Evolutionary conservation across 2,113 vertebrate genomes (phyloP).

Genomic region (Anseranas semipalmata): DNA sequence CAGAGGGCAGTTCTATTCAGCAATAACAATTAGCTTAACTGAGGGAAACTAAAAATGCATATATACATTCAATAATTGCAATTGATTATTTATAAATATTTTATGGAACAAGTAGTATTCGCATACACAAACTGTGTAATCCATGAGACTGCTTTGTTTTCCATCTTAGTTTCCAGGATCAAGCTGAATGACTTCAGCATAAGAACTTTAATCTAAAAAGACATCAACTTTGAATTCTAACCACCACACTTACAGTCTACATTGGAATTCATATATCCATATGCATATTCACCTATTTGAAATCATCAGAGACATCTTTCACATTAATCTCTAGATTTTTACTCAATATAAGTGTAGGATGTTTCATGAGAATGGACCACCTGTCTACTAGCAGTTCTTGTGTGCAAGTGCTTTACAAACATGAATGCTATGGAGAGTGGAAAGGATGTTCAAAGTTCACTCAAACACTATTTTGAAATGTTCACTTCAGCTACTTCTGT

Average conservation of each 20-base stretch:
- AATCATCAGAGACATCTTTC: background rate
- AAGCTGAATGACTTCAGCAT: background rate
- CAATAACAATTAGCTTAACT: background rate
- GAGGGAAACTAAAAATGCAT: background rate
- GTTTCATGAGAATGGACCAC: background rate
- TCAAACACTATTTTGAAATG: background rate
- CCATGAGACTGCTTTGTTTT: background rate
- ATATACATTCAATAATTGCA: background rate
- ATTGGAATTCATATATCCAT: background rate
- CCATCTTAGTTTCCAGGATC: background rate
- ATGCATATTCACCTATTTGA: background rate
- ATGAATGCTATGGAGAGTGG: background rate
- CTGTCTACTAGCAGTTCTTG: background rate
- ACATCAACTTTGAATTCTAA: background rate
- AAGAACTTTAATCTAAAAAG: background rate
- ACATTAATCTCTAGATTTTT: background rate
- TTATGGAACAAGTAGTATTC: background rate
- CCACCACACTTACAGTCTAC: background rate
- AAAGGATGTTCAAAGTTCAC: background rate
- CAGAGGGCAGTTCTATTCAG: background rate
- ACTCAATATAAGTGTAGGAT: background rate
- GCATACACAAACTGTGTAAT: background rate
- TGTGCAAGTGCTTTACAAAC: background rate
- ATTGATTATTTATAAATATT: background rate
- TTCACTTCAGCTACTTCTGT: background rate